Evolutionary conservation across 2,113 vertebrate genomes (phyloP).

Genomic region (Eublepharis macularius): DNA sequence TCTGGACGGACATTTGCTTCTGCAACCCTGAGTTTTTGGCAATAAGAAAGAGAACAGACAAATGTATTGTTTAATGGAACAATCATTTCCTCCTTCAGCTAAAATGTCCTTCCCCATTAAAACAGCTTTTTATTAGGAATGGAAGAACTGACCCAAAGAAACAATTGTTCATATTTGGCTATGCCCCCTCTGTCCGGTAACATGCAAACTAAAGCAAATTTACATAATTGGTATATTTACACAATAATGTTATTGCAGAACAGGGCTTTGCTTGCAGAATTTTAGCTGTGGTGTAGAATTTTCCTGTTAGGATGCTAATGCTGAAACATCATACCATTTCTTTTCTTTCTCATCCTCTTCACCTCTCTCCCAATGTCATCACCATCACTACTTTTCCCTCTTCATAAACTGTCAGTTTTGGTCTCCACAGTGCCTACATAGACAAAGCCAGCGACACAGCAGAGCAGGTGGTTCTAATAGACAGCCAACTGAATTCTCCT

Average conservation of each 20-base stretch:
- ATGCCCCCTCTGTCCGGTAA: neutral
- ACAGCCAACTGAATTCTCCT: constrained; percentile 88
- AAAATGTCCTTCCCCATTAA: neutral
- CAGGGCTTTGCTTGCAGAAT: neutral
- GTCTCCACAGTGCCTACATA: constrained; percentile 86
- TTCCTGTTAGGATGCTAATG: neutral
- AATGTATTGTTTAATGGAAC: neutral
- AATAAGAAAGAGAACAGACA: neutral
- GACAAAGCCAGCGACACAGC: constrained; percentile 91
- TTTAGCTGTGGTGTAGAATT: neutral
- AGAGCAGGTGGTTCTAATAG: constrained; percentile 88
- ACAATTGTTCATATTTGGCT: neutral
- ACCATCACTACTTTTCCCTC: neutral
- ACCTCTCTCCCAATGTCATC: too few species aligned
- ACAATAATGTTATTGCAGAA: neutral
- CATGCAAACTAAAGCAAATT: neutral
- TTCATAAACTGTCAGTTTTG: neutral
- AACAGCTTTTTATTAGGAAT: neutral
- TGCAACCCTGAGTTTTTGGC: neutral
- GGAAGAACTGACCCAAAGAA: neutral
- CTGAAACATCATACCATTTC: neutral
- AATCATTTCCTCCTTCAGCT: neutral
- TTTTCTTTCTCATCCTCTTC: neutral
- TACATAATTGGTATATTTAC: neutral
- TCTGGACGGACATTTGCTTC: neutral